Evolutionary conservation across 2,888 invertebrate species (phyloP).

Genomic region (Nemotelus pantherinus): DNA sequence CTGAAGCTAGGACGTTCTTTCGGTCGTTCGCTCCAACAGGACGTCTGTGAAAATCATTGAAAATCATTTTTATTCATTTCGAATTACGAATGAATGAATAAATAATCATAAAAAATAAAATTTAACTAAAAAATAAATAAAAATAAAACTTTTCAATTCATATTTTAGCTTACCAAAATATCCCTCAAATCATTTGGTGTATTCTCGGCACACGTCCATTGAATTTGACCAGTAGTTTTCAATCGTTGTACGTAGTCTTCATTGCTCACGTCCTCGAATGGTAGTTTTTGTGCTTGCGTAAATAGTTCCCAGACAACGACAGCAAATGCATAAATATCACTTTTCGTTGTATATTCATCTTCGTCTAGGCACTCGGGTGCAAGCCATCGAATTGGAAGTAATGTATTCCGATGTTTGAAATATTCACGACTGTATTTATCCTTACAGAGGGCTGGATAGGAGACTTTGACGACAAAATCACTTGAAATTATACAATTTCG

Average conservation of each 20-base stretch:
- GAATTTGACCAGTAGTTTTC: conserved; percentile 65
- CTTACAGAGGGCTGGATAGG: conserved; percentile 79
- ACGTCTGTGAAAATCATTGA: conserved; percentile 54
- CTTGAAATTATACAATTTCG: conserved; percentile 91
- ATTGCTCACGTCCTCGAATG: conserved; percentile 68
- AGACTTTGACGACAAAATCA: conserved; percentile 81
- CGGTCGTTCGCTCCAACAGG: conserved; percentile 63
- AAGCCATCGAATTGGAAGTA: conserved; percentile 90
- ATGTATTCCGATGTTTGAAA: conserved; percentile 83
- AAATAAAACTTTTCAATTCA: background rate
- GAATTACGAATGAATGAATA: background rate
- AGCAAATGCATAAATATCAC: conserved; percentile 92
- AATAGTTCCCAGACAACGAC: conserved; percentile 92
- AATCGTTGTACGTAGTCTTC: conserved; percentile 61
- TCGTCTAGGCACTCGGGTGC: conserved; percentile 89
- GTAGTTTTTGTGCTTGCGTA: conserved; percentile 79
- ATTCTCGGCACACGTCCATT: conserved; percentile 74
- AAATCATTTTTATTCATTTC: conserved; percentile 7
- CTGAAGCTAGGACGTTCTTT: conserved; percentile 65
- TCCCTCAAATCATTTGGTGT: conserved; percentile 72
- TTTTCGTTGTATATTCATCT: conserved; percentile 90
- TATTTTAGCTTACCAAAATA: conserved; percentile 65
- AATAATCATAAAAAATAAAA: too few species aligned
- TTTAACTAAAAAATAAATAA: background rate
- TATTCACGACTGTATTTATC: conserved; percentile 93